Base-by-base conservation (phyloP, 2,888 invertebrate genomes). In the Drosophila flavopinicola region DNA sequence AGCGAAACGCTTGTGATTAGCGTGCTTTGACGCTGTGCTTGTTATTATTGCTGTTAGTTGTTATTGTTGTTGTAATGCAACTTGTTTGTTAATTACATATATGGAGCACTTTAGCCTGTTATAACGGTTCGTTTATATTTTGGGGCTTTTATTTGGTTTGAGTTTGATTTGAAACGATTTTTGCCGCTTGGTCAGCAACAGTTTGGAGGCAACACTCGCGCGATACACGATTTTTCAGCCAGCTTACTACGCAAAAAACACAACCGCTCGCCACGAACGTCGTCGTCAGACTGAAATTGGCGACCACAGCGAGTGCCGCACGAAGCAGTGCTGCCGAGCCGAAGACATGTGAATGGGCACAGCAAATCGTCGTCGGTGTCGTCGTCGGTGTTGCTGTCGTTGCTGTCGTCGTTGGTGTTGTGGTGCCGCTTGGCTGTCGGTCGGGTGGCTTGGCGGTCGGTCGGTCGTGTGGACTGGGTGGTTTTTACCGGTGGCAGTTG, bases 221-320 rank as follows among this genome's bases (percentile, higher is more conserved):
- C 32, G 38, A 47, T 38, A n/a, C 17, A 29, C 45, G 56, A 54
- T 30, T 42, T 30, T n/a, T n/a, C n/a, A n/a, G n/a, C 24, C 9
- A 27, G 15, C 0, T 41, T 13, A 10, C 11, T 10, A 15, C 25
- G 20, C 11, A 13, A 17, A 27, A 30, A 60, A 29, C 68, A 67
- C 84, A 77, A 85, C 88, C 85, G 76, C 70, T 76, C 79, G 79
- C 74, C 68, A 86, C 88, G 80, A 88, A 66, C 65, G 73, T 72
- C 65, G 75, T 74, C 85, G 83, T 73, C 66, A 74, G 84, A 89
- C 89, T 89, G 77, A 87, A 64, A 45, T 47, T 37, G 33, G 17
- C 47, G 39, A 39, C 32, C 41, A 47, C 51, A 35, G 42, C 60
- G 47, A 63, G 32, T 59, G 64, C 23, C 23, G 13, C 51, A 66